These are phyloP conservation scores for Pelecanoides urinatrix DNA, from an alignment of 2,113 vertebrate species.

Conservation along the genomic window DNA sequence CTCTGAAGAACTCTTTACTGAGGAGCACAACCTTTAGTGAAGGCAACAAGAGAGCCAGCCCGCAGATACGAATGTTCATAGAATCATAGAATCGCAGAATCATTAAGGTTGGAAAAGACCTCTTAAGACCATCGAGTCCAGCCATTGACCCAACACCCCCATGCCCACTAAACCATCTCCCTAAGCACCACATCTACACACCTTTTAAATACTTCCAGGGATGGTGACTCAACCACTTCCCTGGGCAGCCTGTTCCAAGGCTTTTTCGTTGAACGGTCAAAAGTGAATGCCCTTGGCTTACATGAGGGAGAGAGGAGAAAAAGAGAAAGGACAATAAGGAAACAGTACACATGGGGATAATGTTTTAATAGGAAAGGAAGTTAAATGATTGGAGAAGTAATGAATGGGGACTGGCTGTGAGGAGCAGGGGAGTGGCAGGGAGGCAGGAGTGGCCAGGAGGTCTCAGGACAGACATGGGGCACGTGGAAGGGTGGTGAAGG, in stretches of 20 bases:
- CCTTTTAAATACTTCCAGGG: too few relatives aligned
- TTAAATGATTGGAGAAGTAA: neutral
- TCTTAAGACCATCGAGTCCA: too few relatives aligned
- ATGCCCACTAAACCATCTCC: too few relatives aligned
- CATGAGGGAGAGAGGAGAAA: neutral
- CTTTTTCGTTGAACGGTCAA: neutral
- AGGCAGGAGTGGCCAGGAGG: neutral
- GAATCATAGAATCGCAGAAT: too few relatives aligned
- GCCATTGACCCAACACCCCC: too few relatives aligned
- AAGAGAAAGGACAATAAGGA: neutral
- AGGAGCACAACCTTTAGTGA: neutral
- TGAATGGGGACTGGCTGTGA: rapidly evolving
- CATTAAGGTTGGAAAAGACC: too few relatives aligned
- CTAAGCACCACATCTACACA: too few relatives aligned
- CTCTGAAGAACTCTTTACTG: neutral
- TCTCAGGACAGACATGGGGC: neutral
- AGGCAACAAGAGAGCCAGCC: neutral
- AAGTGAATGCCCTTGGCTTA: neutral
- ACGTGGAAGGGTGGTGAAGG: neutral
- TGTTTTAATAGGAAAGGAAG: neutral
- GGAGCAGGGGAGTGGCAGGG: neutral
- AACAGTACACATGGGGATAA: neutral
- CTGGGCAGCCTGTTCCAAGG: too few relatives aligned
- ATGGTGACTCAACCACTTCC: too few relatives aligned
- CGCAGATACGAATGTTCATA: rapidly evolving